Evolutionary conservation across 2,797 vertebrate species (phyloP).

Genomic region (Xenops minutus): DNA sequence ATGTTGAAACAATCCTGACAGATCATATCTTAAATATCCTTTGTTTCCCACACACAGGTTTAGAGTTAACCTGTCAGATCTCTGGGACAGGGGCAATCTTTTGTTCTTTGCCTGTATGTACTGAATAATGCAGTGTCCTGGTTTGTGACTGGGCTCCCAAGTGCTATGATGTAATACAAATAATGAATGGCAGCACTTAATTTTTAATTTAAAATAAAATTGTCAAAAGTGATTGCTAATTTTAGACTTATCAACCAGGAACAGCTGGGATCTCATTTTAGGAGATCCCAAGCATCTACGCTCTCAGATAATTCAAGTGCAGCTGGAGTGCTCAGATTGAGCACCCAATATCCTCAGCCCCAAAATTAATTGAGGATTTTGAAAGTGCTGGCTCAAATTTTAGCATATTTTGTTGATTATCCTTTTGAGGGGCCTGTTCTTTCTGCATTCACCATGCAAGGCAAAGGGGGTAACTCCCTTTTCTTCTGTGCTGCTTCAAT

Average conservation of each 20-base stretch:
- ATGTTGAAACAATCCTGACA: background rate
- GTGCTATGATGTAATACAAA: constrained; percentile 29
- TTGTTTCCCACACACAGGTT: background rate
- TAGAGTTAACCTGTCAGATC: background rate
- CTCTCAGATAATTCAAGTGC: constrained; percentile 40
- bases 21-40: background rate
- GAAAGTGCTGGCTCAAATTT: constrained; percentile 49
- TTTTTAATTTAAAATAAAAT: constrained; percentile 61
- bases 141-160: background rate
- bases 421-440: background rate
- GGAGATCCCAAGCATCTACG: constrained; percentile 41
- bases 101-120: background rate
- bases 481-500: background rate
- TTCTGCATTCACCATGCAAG: background rate
- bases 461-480: background rate
- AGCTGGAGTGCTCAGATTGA: constrained; percentile 48
- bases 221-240: constrained; percentile 39
- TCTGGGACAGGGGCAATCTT: background rate
- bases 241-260: constrained; percentile 49
- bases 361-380: constrained; percentile 55
- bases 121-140: background rate
- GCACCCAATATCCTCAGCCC: constrained; percentile 35
- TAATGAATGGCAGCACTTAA: constrained; percentile 51
- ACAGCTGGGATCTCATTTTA: constrained; percentile 62
- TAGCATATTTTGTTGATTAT: background rate